Evolutionary conservation across 2,888 invertebrate genomes (phyloP), one percentile per base, ranked within the genome.

Genomic region (Germaria angustata): DNA sequence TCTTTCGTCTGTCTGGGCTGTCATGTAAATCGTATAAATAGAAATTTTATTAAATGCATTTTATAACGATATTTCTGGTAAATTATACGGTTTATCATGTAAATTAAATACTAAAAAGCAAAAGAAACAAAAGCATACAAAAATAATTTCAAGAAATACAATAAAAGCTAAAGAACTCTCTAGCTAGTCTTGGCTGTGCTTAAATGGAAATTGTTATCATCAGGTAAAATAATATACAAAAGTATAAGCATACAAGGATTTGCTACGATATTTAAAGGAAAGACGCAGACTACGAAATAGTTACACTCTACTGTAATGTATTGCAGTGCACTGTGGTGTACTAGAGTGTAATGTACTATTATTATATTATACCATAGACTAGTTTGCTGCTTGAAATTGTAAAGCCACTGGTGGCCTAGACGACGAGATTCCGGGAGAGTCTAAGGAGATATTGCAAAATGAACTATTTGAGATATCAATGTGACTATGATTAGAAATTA

Each of bases 51-150:
- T 59, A 75, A 75, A 71, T 82, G 75, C 57, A 71, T 78, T 78
- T 72, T 73, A 69, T 63, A 44, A 80, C 59, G 17, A 44, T 59
- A 66, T 80, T 61, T 82, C 78, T 81, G 81, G 78, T 81, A 81
- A 78, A 81, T 81, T 81, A 81, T 81, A 75, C 69, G 65, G 65
- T 82, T 82, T 82, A 75, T 79, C 75, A 79, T 79, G 75, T 69
- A 79, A 82, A 75, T 82, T 78, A 75, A 79, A 65, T 79, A 61
- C 69, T 68, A 71, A 78, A 75, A 72, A 69, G 22, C 11, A 63
- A 77, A 66, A 46, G 9, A 51, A 57, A 66, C 2, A 22, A 78
- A 57, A 36, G 9, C 34, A 44, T 11, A 44, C 20, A 17, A 15
- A 22, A 41, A 46, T 34, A 8, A 53, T 49, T 2, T 28, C 9